Evolutionary conservation across 2,888 invertebrate species (phyloP).

Genomic region (Tipula unca): DNA sequence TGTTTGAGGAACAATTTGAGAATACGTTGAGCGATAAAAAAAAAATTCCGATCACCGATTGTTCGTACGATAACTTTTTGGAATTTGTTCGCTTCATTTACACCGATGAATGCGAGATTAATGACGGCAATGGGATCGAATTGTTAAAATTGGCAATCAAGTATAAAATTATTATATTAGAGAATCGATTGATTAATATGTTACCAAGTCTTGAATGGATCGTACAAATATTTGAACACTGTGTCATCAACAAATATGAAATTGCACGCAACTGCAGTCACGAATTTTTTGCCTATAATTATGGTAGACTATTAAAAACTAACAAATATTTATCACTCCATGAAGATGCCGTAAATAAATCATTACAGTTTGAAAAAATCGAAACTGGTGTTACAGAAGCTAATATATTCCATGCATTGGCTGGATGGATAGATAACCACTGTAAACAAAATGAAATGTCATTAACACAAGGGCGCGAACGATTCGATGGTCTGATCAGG

Average conservation of each 20-base stretch:
- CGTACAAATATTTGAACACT: neutral
- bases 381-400: neutral
- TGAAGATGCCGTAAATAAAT: neutral
- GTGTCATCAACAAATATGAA: neutral
- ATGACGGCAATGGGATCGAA: neutral
- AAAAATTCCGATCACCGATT: neutral
- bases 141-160: neutral
- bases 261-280: neutral
- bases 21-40: neutral
- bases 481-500: neutral
- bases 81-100: neutral
- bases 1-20: neutral
- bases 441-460: neutral
- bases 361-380: neutral
- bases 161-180: neutral
- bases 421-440: neutral
- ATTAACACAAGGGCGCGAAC: neutral
- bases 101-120: neutral
- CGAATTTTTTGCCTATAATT: too few relatives aligned
- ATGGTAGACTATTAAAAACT: neutral
- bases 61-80: neutral
- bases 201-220: neutral
- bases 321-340: neutral
- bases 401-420: neutral
- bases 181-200: neutral